Conservation (phyloP, 2,888 invertebrate species). For the Sabellastarte sp. region DNA sequence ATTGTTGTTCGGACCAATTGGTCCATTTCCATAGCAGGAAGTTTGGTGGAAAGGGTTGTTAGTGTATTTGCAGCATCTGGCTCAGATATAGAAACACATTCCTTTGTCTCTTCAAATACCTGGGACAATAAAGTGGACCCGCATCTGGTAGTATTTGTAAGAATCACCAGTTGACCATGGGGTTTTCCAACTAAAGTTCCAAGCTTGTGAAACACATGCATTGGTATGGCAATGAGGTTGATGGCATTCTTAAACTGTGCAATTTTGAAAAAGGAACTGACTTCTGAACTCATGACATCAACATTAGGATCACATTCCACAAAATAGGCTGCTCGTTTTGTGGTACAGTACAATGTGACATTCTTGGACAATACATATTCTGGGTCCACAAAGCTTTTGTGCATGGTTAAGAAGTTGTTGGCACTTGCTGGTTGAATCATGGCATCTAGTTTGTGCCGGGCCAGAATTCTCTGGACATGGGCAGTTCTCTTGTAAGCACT, state of each 20-base stretch:
- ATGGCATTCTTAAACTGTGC: background rate
- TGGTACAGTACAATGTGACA: background rate
- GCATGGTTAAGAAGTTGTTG: background rate
- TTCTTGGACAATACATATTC: background rate
- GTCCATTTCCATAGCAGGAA: background rate
- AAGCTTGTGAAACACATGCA: background rate
- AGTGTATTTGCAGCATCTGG: background rate
- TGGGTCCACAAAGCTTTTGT: background rate
- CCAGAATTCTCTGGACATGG: too few relatives aligned
- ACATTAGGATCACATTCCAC: background rate
- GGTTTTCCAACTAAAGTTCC: background rate
- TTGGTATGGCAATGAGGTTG: background rate
- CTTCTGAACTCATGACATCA: background rate
- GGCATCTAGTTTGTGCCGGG: too few relatives aligned
- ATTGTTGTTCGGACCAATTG: background rate
- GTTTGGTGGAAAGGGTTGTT: background rate
- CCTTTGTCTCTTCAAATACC: background rate
- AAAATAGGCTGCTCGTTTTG: background rate
- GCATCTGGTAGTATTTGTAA: background rate
- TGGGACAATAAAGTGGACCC: background rate
- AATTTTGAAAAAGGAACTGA: background rate
- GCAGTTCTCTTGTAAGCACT: too few relatives aligned
- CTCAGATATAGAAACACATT: background rate
- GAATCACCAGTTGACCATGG: background rate
- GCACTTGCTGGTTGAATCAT: too few relatives aligned